These are phyloP conservation scores for Eugnorisma glareosa DNA, from an alignment of 2,888 invertebrate genomes.

Conservation along the genomic window DNA sequence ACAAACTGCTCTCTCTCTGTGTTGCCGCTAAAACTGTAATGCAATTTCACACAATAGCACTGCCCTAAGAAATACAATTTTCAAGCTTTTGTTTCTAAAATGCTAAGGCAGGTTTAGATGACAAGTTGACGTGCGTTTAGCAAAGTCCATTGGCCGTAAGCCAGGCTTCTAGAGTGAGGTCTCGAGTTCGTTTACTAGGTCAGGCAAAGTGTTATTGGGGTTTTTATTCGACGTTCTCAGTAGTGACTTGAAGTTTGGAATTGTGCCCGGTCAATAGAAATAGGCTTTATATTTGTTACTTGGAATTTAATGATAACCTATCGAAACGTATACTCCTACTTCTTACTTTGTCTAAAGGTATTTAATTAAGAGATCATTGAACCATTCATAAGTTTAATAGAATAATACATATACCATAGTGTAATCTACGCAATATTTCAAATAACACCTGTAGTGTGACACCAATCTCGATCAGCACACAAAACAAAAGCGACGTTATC, in stretches of 20 bases:
- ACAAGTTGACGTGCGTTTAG: constrained; percentile 49
- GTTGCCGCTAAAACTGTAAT: constrained; percentile 51
- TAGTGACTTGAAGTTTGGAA: constrained; percentile 34
- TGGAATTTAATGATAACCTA: constrained; percentile 3
- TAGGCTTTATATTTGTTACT: constrained; percentile 12
- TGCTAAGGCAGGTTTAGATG: constrained; percentile 46
- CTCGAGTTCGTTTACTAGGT: constrained; percentile 25
- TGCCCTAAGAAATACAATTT: constrained; percentile 56
- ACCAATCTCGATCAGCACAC: neutral
- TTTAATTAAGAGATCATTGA: neutral
- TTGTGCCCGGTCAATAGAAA: constrained; percentile 36
- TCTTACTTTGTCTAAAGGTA: neutral
- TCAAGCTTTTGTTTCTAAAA: constrained; percentile 53
- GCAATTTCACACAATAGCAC: constrained; percentile 54
- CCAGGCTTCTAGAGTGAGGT: constrained; percentile 26
- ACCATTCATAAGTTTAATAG: neutral
- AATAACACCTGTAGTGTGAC: constrained; percentile 11
- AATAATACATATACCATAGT: neutral
- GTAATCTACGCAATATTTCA: constrained; percentile 1
- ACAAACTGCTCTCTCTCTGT: constrained; percentile 58
- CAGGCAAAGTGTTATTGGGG: constrained; percentile 26
- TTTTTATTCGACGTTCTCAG: constrained; percentile 25
- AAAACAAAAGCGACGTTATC: constrained; percentile 27
- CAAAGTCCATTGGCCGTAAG: constrained; percentile 37
- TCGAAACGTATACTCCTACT: neutral